Percentiles rank a stretch among this genome's conserved stretches.
These are phyloP conservation scores for Psix sp. DNA, from an alignment of 1,140 invertebrate species.

Conservation along the genomic window DNA sequence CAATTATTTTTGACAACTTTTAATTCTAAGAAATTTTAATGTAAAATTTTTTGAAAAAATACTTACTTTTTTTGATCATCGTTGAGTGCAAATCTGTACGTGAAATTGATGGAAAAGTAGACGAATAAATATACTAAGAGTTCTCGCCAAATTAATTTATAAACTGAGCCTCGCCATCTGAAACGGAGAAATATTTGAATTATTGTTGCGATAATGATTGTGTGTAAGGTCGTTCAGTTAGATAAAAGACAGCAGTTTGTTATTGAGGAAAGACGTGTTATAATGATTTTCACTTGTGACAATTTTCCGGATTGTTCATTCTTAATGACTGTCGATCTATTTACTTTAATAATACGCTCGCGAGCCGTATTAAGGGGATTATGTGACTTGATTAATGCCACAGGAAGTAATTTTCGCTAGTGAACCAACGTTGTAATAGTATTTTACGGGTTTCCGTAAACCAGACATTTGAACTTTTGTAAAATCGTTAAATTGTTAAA, in stretches of 20 bases:
- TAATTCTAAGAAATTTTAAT: background rate
- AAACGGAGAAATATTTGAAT: slow-evolving; percentile 63
- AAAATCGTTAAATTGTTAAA: slow-evolving; percentile 4
- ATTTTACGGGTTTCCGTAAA: slow-evolving; percentile 13
- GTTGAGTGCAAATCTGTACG: slow-evolving; percentile 91
- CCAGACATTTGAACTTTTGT: slow-evolving; percentile 4
- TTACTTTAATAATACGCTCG: slow-evolving; percentile 11
- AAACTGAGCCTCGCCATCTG: slow-evolving; percentile 98
- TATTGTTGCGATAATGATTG: background rate
- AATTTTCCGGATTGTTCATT: slow-evolving; percentile 23
- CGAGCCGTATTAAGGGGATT: background rate
- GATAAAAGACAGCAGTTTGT: no score
- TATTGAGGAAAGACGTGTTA: slow-evolving; percentile 18
- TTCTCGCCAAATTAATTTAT: slow-evolving; percentile 97
- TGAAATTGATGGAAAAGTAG: slow-evolving; percentile 91
- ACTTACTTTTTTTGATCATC: slow-evolving; percentile 89
- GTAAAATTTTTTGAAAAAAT: slow-evolving; percentile 10
- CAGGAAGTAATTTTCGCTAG: slow-evolving; percentile 22
- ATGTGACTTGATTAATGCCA: background rate
- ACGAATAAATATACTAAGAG: slow-evolving; percentile 90
- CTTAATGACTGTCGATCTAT: slow-evolving; percentile 15
- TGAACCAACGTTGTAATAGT: slow-evolving; percentile 6
- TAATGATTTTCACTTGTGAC: slow-evolving; percentile 9
- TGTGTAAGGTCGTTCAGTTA: no score
- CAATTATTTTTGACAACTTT: slow-evolving; percentile 8